Percentiles rank a stretch among this genome's conserved stretches.
phyloP scores from a whole-genome alignment of 2,797 vertebrate genomes.

The Gephyroberyx darwinii region DNA sequence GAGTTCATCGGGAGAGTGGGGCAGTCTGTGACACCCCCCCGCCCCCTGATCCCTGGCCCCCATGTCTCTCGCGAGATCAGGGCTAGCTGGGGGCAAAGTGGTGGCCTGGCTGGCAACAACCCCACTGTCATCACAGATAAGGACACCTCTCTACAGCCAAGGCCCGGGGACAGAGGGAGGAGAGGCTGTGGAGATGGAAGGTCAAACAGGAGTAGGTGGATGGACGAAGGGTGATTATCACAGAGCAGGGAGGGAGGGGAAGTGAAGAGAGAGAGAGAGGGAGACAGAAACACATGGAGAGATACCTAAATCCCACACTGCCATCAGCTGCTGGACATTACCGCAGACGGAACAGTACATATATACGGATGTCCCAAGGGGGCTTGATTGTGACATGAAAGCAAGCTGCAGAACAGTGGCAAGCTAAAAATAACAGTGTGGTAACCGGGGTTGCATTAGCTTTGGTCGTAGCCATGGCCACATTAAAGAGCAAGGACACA shows the following conservation, averaged over 20 bases:
- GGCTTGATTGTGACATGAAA: slow-evolving; percentile 63
- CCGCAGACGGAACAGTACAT: neutral
- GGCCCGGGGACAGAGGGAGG: slow-evolving; percentile 55
- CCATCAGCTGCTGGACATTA: slow-evolving; percentile 38
- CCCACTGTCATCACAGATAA: slow-evolving; percentile 71
- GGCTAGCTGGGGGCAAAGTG: slow-evolving; percentile 62
- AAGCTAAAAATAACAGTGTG: slow-evolving; percentile 66
- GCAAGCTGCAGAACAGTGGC: slow-evolving; percentile 44
- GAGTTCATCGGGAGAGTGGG: slow-evolving; percentile 52
- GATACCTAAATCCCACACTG: slow-evolving; percentile 24
- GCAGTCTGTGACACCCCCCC: slow-evolving; percentile 48
- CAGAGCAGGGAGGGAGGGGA: slow-evolving; percentile 31
- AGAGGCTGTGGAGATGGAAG: slow-evolving; percentile 48
- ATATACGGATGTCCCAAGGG: slow-evolving; percentile 22
- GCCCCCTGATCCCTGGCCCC: slow-evolving; percentile 51
- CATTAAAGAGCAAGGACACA: slow-evolving; percentile 26
- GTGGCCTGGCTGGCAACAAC: slow-evolving; percentile 58
- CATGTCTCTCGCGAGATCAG: slow-evolving; percentile 50
- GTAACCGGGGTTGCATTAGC: slow-evolving; percentile 26
- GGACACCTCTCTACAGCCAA: slow-evolving; percentile 58
- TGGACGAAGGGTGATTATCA: slow-evolving; percentile 34
- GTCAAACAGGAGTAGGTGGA: slow-evolving; percentile 55
- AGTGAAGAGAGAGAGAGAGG: slow-evolving; percentile 32
- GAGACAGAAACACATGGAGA: slow-evolving; percentile 22
- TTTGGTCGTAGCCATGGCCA: neutral